A percentile compares a stretch with the other conserved stretches of the same genome.
Conservation (phyloP, 2,113 vertebrate species). For the Platanista minor region DNA sequence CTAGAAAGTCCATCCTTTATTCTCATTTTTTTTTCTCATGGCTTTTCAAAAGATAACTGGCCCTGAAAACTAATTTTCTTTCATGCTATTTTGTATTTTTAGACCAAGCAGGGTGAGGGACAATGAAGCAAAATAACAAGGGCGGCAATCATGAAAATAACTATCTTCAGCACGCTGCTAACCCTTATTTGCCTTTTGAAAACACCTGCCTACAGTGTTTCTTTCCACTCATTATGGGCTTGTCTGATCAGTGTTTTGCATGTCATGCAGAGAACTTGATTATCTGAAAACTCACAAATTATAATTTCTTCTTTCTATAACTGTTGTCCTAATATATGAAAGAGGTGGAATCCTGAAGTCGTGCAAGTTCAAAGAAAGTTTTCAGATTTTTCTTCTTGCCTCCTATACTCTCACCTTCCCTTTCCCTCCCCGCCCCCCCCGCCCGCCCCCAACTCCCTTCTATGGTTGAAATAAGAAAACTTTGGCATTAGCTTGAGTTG, state of each 20-base stretch:
- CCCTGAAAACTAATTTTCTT: not conserved
- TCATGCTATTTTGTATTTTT: constrained; percentile 44
- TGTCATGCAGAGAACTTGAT: constrained; percentile 31
- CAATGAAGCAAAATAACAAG: constrained; percentile 55
- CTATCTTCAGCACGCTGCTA: not conserved
- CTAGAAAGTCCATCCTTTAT: not conserved
- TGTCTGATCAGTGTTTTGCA: constrained; percentile 35
- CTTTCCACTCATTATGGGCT: not conserved
- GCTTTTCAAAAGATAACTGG: constrained; percentile 27
- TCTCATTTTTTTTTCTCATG: not conserved
- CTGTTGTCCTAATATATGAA: not conserved
- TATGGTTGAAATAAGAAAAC: not conserved
- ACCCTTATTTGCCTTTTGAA: constrained; percentile 47
- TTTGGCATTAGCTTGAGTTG: not conserved
- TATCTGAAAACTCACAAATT: constrained; percentile 27
- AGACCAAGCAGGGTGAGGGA: not conserved
- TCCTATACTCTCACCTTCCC: not conserved
- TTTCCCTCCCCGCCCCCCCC: not conserved
- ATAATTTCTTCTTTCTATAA: not conserved
- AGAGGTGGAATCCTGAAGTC: not conserved
- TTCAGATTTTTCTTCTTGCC: not conserved
- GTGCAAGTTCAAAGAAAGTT: not conserved
- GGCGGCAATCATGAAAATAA: constrained; percentile 48
- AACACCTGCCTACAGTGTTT: constrained; percentile 10
- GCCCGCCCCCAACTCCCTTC: too few relatives aligned